Conservation (phyloP, 2,113 vertebrate genomes). For the Poicephalus gulielmi region DNA sequence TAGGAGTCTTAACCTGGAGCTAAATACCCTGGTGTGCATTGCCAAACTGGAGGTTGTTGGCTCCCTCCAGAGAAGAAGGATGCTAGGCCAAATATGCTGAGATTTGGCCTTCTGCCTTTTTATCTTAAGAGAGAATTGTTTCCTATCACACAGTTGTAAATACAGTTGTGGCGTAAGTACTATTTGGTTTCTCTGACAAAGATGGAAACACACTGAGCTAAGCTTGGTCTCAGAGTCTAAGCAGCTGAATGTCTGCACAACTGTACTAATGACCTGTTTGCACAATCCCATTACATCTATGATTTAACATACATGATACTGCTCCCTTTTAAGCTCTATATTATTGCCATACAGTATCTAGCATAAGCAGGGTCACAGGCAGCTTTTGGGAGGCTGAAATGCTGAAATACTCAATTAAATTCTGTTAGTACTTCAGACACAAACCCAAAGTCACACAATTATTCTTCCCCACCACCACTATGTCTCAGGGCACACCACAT, state of each 20-base stretch:
- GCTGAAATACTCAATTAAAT: not conserved
- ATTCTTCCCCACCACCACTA: not conserved
- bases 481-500: not conserved
- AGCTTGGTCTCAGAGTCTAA: not conserved
- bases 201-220: accelerated
- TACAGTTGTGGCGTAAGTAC: not conserved
- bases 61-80: not conserved
- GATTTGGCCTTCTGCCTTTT: not conserved
- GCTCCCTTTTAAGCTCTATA: not conserved
- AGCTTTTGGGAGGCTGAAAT: not conserved
- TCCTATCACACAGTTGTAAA: not conserved
- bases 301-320: not conserved
- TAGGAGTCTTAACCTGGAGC: not conserved
- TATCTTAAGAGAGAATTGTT: not conserved
- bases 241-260: not conserved
- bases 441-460: not conserved
- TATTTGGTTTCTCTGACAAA: not conserved
- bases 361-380: not conserved
- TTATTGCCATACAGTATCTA: not conserved
- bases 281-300: not conserved
- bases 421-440: not conserved
- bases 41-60: not conserved
- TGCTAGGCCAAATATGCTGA: not conserved
- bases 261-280: accelerated
- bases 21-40: not conserved